These are phyloP conservation scores for Paramuricea clavata DNA, from an alignment of 92 coral and sea anemone species.

Conservation along the genomic window DNA sequence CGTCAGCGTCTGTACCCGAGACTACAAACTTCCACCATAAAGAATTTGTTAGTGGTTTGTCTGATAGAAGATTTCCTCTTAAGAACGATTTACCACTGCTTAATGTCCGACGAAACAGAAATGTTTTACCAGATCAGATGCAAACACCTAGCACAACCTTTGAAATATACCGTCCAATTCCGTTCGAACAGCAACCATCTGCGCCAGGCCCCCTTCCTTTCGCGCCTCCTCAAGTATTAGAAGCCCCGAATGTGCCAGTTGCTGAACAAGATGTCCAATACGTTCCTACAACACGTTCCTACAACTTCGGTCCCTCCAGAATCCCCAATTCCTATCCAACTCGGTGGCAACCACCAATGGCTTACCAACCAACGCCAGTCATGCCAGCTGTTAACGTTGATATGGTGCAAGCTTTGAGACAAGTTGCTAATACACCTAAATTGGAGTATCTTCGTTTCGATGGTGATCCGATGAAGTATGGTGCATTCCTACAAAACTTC, in stretches of 20 bases:
- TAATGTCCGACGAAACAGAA: not conserved
- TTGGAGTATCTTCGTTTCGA: constrained; percentile 70
- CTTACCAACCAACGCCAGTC: not conserved
- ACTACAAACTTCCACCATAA: not conserved
- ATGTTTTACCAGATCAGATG: not conserved
- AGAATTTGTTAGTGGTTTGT: not conserved
- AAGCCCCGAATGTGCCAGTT: not conserved
- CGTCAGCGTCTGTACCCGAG: not conserved
- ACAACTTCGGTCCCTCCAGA: not conserved
- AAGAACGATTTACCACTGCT: not conserved
- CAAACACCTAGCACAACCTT: not conserved
- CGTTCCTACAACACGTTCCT: not conserved
- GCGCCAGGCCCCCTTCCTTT: not conserved
- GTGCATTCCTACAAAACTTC: constrained; percentile 65
- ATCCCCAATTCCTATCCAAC: not conserved
- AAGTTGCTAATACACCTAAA: constrained; percentile 60
- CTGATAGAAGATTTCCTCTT: not conserved
- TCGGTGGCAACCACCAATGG: constrained; percentile 1
- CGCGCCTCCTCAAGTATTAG: not conserved
- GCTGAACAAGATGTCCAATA: not conserved
- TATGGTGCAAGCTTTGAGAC: constrained; percentile 37
- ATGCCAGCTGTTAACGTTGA: not conserved
- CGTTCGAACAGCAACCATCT: not conserved
- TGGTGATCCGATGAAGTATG: constrained; percentile 68
- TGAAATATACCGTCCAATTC: not conserved